Conservation (phyloP, 2,797 vertebrate species). For the Anguilla anguilla region DNA sequence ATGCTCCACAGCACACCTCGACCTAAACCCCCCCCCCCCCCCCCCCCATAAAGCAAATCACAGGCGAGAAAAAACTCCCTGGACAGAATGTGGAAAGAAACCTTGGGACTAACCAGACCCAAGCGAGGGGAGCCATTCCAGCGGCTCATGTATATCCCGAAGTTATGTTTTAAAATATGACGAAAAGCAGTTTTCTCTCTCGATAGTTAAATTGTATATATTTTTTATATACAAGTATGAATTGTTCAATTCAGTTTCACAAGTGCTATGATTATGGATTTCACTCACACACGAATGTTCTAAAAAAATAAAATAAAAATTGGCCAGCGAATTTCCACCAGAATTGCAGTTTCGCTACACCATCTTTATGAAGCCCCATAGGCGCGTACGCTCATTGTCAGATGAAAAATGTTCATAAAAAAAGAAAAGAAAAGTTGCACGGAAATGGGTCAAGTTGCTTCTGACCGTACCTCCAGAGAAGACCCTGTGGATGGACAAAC, state of each 20-base stretch:
- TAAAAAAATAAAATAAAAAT: neutral
- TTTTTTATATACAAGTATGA: neutral
- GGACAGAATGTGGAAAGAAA: neutral
- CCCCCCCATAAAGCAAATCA: no score
- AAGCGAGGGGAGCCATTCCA: neutral
- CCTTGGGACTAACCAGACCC: neutral
- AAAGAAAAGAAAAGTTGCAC: neutral
- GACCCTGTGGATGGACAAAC: neutral
- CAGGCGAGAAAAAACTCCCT: neutral
- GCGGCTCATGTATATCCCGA: neutral
- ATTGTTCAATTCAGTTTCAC: no score
- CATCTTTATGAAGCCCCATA: neutral
- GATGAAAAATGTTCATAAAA: neutral
- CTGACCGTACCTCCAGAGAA: neutral
- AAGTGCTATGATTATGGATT: neutral
- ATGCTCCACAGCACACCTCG: no score
- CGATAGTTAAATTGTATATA: neutral
- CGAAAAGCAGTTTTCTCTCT: neutral
- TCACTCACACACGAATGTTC: neutral
- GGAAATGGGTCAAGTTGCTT: neutral
- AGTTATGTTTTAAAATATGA: neutral
- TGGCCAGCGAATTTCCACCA: neutral
- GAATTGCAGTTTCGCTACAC: neutral
- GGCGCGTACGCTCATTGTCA: neutral
- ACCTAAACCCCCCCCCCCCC: no score